phyloP scores from a whole-genome alignment of 92 coral and sea anemone genomes.

The Paramuricea clavata region DNA sequence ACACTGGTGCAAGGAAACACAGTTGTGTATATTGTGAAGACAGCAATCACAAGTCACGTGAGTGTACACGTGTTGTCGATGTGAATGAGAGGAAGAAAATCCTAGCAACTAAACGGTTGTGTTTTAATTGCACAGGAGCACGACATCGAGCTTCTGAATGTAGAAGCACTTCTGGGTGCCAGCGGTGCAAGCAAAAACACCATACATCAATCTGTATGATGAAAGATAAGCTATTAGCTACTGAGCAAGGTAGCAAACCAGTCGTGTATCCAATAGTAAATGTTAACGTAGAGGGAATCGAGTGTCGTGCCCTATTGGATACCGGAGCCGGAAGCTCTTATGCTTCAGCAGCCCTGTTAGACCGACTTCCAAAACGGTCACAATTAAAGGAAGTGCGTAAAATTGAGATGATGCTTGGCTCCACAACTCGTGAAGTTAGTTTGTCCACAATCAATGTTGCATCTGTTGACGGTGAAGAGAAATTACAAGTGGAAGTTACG shows the following conservation, averaged over 20 bases:
- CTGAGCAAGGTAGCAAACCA: background rate
- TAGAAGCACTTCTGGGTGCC: slow-evolving; percentile 6
- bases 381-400: slow-evolving; percentile 17
- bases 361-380: slow-evolving; percentile 12
- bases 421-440: slow-evolving; percentile 7
- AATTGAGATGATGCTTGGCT: slow-evolving; percentile 36
- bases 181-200: slow-evolving; percentile 4
- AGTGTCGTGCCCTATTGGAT: slow-evolving; percentile 19
- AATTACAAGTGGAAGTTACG: slow-evolving; percentile 37
- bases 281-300: background rate
- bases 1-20: slow-evolving; percentile 14
- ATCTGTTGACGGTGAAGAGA: background rate
- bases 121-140: slow-evolving; percentile 13
- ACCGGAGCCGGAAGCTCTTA: slow-evolving; percentile 6
- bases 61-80: background rate
- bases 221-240: slow-evolving; percentile 6
- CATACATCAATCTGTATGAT: slow-evolving; percentile 13
- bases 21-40: slow-evolving; percentile 54
- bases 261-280: slow-evolving; percentile 16
- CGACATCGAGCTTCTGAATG: slow-evolving; percentile 13
- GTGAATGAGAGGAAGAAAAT: background rate
- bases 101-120: slow-evolving; percentile 12
- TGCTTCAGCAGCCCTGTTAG: background rate
- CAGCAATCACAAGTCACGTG: too few species aligned
- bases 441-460: slow-evolving; percentile 22